Conservation (phyloP, 2,113 vertebrate species). For the Castor canadensis region DNA sequence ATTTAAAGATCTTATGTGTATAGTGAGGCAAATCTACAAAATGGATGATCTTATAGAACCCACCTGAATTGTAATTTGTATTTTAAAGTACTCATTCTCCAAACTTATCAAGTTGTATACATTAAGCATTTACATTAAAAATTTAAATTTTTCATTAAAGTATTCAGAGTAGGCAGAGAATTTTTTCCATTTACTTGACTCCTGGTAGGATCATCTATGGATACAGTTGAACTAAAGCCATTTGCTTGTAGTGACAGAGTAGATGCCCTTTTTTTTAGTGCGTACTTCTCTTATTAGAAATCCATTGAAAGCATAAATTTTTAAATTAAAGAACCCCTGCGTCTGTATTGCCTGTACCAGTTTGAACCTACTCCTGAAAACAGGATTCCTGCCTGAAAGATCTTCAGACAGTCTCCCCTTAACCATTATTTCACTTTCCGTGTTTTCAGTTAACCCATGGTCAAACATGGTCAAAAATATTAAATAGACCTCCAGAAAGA, state of each 20-base stretch:
- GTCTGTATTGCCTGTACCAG: not conserved
- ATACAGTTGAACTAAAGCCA: not conserved
- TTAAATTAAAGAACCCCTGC: not conserved
- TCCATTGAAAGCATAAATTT: not conserved
- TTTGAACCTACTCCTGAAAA: not conserved
- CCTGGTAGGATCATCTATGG: not conserved
- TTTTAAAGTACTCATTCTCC: not conserved
- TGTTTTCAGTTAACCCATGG: not conserved
- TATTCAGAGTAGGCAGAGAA: not conserved
- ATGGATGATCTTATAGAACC: not conserved
- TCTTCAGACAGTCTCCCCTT: not conserved
- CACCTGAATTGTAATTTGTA: not conserved
- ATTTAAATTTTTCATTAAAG: not conserved
- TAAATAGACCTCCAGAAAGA: not conserved
- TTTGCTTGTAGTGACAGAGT: not conserved
- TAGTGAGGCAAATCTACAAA: no score
- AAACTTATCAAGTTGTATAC: not conserved
- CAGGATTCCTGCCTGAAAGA: not conserved
- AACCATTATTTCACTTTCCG: not conserved
- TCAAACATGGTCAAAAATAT: not conserved
- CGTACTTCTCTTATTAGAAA: not conserved
- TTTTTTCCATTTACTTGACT: conserved; percentile 24
- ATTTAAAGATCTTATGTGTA: not conserved
- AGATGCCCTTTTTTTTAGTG: not conserved
- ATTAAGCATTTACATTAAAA: not conserved